phyloP scores from a whole-genome alignment of 1,140 invertebrate genomes.

The Charaxes varanes region DNA sequence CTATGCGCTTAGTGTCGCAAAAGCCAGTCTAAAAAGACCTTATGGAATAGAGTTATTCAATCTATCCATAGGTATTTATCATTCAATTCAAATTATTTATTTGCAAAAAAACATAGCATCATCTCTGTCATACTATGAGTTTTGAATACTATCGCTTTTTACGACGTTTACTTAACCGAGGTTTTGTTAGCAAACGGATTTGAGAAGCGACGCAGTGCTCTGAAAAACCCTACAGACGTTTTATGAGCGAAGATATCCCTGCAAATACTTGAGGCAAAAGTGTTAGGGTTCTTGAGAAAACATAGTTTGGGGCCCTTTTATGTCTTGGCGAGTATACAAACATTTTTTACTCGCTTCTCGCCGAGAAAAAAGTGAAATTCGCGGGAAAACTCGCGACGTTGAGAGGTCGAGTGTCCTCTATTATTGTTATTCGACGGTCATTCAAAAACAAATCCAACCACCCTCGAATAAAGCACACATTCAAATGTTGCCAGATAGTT shows the following conservation, averaged over 20 bases:
- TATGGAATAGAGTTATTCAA: no score
- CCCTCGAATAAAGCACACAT: constrained; percentile 30
- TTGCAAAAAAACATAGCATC: no score
- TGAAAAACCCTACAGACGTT: constrained; percentile 1
- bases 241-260: constrained; percentile 2
- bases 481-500: constrained; percentile 34
- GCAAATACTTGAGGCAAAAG: constrained; percentile 10
- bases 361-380: constrained; percentile 37
- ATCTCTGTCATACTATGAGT: no score
- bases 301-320: constrained; percentile 22
- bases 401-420: constrained; percentile 61
- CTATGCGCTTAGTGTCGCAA: no score
- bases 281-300: constrained; percentile 13
- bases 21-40: no score
- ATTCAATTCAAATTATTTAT: no score
- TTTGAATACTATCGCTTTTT: no score
- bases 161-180: no score
- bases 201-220: background rate
- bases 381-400: constrained; percentile 45
- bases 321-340: constrained; percentile 22
- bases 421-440: constrained; percentile 36
- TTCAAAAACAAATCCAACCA: constrained; percentile 26
- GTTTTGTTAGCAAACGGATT: background rate
- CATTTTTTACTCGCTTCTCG: constrained; percentile 13
- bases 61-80: no score